Evolutionary conservation across 2,888 invertebrate genomes (phyloP), one percentile per base, ranked within the genome.

Genomic region (Standfussiana lucernea): DNA sequence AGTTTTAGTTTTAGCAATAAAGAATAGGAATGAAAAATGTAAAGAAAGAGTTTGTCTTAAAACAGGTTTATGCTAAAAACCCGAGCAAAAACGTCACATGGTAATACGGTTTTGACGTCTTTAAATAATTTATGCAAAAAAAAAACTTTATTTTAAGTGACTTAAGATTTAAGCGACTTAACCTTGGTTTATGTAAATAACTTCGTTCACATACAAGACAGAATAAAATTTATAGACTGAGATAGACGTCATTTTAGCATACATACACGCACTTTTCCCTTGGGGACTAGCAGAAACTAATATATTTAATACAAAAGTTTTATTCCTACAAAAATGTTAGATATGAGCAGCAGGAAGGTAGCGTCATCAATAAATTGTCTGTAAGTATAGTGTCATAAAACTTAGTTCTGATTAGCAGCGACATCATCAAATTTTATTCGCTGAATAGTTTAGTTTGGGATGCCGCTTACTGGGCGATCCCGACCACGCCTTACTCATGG

Each of bases 81-180:
- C 24, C 10, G 15, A 37, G 0, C 21, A 56, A 3, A 42, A 47
- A 56, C 32, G 18, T 59, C 40, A 42, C 35, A 21, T 24, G 32
- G 13, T 35, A 35, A 21, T 21, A 47, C 10, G n/a, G 15, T 40
- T 56, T 24, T 28, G 21, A 42, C 21, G 21, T 35, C 40, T 24
- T 21, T 45, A 28, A 40, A 80, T 37, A 37, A 53, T 0, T 65
- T 59, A 81, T 59, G 24, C 28, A 73, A 28, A 50, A 65, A 28
- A 53, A n/a, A 35, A 18, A 61, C 18, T 6, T 15, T 45, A 47
- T 53, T 28, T 24, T 64, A 18, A 59, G 15, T 0, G 3, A 47
- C 13, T 40, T n/a, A n/a, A n/a, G n/a, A n/a, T n/a, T n/a, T n/a
- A n/a, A n/a, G n/a, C n/a, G n/a, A n/a, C n/a, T n/a, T 66, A 28